phyloP scores from a whole-genome alignment of 2,113 vertebrate species.

The Pipa parva region DNA sequence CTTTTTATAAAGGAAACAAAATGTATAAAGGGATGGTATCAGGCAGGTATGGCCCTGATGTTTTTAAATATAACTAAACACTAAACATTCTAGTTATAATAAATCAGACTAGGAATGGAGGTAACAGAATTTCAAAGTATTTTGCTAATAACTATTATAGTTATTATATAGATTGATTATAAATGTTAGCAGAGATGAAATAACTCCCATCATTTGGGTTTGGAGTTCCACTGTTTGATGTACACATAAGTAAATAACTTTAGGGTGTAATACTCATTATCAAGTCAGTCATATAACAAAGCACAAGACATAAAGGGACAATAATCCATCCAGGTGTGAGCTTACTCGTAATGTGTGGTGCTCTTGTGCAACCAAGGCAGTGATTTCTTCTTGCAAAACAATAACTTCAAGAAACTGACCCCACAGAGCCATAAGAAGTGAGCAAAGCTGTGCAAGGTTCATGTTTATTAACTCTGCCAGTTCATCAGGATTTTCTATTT shows the following conservation, averaged over 20 bases:
- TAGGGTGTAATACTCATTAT: background rate
- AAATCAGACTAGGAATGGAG: too few species aligned
- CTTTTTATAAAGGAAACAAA: too few species aligned
- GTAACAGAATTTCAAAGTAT: too few species aligned
- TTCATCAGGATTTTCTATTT: slow-evolving; percentile 91
- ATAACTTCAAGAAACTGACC: slow-evolving; percentile 92
- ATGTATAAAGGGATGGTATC: too few species aligned
- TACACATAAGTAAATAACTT: background rate
- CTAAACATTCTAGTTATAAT: too few species aligned
- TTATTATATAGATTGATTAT: too few species aligned
- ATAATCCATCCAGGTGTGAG: slow-evolving; percentile 23
- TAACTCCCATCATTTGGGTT: too few species aligned
- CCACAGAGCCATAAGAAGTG: slow-evolving; percentile 97
- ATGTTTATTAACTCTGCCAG: slow-evolving; percentile 96
- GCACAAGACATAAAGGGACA: background rate
- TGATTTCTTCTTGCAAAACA: slow-evolving; percentile 84
- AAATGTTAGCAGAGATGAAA: too few species aligned
- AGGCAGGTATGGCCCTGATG: too few species aligned
- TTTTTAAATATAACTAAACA: too few species aligned
- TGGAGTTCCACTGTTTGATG: too few species aligned
- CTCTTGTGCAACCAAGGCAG: slow-evolving; percentile 78
- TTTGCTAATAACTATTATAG: too few species aligned
- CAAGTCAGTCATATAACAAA: background rate
- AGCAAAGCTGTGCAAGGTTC: slow-evolving; percentile 97
- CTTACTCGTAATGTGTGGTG: slow-evolving; percentile 91